Conservation (phyloP, 2,888 invertebrate species). For the Zootermopsis nevadensis region DNA sequence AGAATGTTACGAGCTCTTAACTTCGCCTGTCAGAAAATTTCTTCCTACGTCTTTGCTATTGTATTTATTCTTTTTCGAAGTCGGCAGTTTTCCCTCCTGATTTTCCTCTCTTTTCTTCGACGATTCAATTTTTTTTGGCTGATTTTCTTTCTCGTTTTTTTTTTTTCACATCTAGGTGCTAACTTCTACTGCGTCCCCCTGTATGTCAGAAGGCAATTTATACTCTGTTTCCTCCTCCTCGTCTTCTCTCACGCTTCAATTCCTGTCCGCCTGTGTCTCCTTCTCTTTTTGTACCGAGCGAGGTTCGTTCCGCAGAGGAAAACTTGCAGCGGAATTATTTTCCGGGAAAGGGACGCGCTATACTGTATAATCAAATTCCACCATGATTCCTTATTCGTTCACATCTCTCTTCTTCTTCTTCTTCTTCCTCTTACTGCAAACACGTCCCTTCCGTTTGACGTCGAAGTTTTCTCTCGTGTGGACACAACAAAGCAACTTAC, state of each 20-base stretch:
- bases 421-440: neutral
- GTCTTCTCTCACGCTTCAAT: neutral
- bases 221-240: neutral
- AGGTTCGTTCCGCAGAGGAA: no score
- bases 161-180: neutral
- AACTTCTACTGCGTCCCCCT: neutral
- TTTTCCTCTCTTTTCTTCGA: neutral
- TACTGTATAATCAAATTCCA: constrained; percentile 1
- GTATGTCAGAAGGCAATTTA: neutral
- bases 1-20: no score
- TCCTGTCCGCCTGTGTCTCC: neutral
- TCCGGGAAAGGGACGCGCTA: neutral
- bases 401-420: neutral
- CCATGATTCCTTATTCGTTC: neutral
- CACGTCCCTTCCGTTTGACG: neutral
- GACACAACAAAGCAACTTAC: no score
- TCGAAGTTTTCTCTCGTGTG: neutral
- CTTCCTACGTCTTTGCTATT: no score
- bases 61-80: no score
- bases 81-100: neutral
- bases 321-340: neutral
- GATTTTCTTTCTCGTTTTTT: neutral
- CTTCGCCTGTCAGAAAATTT: no score
- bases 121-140: neutral
- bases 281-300: neutral